Evolutionary conservation across 2,888 invertebrate species (phyloP).

Genomic region (Aproaerema taeniolella): DNA sequence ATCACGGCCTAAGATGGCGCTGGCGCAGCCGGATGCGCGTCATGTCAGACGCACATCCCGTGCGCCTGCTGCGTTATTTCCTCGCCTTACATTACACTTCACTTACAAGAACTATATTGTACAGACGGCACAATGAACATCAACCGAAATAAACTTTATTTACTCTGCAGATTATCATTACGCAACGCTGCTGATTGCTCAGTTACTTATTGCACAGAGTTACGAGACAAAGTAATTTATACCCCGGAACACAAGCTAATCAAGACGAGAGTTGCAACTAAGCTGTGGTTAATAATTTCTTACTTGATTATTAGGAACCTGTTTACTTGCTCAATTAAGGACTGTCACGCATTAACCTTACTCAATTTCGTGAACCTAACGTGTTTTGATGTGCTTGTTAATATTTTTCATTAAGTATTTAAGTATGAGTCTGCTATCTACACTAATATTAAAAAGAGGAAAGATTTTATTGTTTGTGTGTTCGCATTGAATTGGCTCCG

Average conservation of each 20-base stretch:
- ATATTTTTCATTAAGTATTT: neutral
- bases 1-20: conserved; percentile 48
- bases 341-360: neutral
- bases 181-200: conserved; percentile 45
- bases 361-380: neutral
- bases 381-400: neutral
- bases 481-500: too few relatives aligned
- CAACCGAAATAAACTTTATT: conserved; percentile 46
- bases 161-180: conserved; percentile 43
- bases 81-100: conserved; percentile 14
- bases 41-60: conserved; percentile 20
- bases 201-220: conserved; percentile 25
- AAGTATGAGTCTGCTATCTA: too few relatives aligned
- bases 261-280: conserved; percentile 13
- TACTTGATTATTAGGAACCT: neutral
- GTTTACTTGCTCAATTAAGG: neutral
- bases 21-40: conserved; percentile 19
- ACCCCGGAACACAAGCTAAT: conserved; percentile 33
- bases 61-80: conserved; percentile 15
- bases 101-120: conserved; percentile 13
- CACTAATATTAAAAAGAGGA: too few relatives aligned
- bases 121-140: conserved; percentile 31
- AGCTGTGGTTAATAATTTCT: neutral
- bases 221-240: conserved; percentile 23
- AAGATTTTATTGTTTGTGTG: too few relatives aligned